Conservation (phyloP, 1,140 invertebrate genomes). For the Meteorus sp. region DNA sequence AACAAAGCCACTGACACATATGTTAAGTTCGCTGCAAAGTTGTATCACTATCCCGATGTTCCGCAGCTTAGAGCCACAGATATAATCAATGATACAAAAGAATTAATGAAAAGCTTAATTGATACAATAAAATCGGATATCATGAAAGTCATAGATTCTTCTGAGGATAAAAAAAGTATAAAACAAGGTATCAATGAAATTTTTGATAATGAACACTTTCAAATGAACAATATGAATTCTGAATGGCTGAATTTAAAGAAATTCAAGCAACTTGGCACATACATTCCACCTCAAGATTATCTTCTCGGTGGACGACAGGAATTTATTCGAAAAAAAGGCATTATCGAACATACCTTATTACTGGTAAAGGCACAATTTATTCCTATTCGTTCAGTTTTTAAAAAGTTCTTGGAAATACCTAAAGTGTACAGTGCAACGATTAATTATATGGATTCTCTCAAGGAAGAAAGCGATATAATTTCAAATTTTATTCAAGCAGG, state of each 20-base stretch:
- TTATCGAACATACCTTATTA: neutral
- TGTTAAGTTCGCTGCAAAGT: slow-evolving; percentile 11
- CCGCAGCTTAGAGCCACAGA: neutral
- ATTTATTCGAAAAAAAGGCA: neutral
- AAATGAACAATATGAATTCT: neutral
- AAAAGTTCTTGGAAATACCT: slow-evolving; percentile 11
- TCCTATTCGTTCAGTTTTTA: neutral
- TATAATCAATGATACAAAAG: slow-evolving; percentile 18
- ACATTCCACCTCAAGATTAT: slow-evolving; percentile 12
- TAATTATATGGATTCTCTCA: slow-evolving; percentile 22
- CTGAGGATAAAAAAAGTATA: neutral
- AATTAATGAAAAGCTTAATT: slow-evolving; percentile 9
- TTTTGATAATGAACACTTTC: neutral
- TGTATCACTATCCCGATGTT: slow-evolving; percentile 15
- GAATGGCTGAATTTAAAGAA: slow-evolving; percentile 6
- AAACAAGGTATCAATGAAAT: neutral
- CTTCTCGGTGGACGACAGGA: slow-evolving; percentile 9
- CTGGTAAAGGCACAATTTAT: slow-evolving; percentile 4
- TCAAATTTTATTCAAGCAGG: slow-evolving; percentile 22
- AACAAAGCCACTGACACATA: neutral
- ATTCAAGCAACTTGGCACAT: slow-evolving; percentile 5
- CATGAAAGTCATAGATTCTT: neutral
- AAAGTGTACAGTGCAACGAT: slow-evolving; percentile 18
- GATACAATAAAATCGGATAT: neutral
- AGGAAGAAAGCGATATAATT: slow-evolving; percentile 17